These are phyloP conservation scores for Coranthus polyacanthus DNA, from an alignment of 2,797 vertebrate species.

Conservation along the genomic window DNA sequence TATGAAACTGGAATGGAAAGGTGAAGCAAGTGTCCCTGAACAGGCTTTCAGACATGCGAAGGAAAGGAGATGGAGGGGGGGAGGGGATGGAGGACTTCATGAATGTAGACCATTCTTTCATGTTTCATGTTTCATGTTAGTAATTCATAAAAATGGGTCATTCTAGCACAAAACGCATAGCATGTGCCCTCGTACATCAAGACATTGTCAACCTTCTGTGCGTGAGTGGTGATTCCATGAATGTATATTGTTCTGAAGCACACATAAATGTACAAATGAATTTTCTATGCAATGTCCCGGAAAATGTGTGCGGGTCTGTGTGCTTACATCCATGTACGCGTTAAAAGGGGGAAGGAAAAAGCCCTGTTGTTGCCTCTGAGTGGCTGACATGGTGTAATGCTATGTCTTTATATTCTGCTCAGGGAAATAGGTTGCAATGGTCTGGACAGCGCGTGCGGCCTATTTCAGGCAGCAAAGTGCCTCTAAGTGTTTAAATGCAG, in stretches of 20 bases:
- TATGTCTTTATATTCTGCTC: constrained; percentile 37
- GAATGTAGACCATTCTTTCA: constrained; percentile 49
- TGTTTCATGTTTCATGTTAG: constrained; percentile 42
- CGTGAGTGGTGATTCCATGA: constrained; percentile 40
- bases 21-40: constrained; percentile 5
- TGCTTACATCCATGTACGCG: constrained; percentile 7
- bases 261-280: constrained; percentile 4
- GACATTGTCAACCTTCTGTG: not conserved
- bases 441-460: constrained; percentile 39
- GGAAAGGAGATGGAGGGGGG: not conserved
- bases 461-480: constrained; percentile 62
- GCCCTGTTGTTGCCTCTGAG: not conserved
- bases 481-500: constrained; percentile 65
- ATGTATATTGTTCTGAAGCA: constrained; percentile 19
- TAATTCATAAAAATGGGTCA: constrained; percentile 74
- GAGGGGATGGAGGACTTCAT: constrained; percentile 16
- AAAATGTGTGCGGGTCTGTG: not conserved
- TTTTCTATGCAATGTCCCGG: constrained; percentile 7
- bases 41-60: constrained; percentile 13
- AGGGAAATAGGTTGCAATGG: constrained; percentile 54
- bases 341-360: constrained; percentile 16
- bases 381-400: not conserved
- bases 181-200: constrained; percentile 6
- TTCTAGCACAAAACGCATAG: constrained; percentile 7
- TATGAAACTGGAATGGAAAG: not conserved